Conservation (phyloP, 2,888 invertebrate species). For the Odontocerum albicorne region DNA sequence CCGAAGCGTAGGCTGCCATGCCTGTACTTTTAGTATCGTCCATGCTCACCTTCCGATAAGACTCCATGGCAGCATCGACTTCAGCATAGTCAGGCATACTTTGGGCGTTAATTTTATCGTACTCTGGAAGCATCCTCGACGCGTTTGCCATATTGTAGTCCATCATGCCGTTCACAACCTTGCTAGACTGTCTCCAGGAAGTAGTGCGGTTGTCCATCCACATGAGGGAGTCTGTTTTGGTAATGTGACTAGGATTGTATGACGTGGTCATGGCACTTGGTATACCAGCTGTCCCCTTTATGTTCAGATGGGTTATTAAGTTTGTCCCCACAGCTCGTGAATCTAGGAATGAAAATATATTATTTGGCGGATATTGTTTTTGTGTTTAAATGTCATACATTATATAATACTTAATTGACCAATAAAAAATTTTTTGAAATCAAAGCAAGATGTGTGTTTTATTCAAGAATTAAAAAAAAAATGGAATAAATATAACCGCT, state of each 20-base stretch:
- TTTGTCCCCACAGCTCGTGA: slow-evolving; percentile 47
- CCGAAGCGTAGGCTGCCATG: slow-evolving; percentile 80
- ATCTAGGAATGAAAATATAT: slow-evolving; percentile 18
- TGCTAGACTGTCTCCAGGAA: slow-evolving; percentile 50
- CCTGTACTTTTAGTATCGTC: slow-evolving; percentile 57
- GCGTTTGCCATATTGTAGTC: slow-evolving; percentile 29
- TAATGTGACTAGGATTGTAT: slow-evolving; percentile 52
- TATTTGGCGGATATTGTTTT: not conserved
- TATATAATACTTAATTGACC: too few relatives aligned
- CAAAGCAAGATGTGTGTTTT: too few relatives aligned
- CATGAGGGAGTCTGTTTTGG: slow-evolving; percentile 57
- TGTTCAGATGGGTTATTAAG: slow-evolving; percentile 64
- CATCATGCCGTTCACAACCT: slow-evolving; percentile 18
- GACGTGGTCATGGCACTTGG: slow-evolving; percentile 58
- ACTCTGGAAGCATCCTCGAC: slow-evolving; percentile 43
- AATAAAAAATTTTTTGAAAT: too few relatives aligned
- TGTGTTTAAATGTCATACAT: too few relatives aligned
- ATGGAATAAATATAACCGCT: too few relatives aligned
- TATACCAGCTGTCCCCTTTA: slow-evolving; percentile 60
- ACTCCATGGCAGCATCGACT: slow-evolving; percentile 60
- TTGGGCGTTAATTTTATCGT: slow-evolving; percentile 50
- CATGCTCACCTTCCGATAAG: slow-evolving; percentile 55
- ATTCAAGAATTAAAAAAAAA: too few relatives aligned
- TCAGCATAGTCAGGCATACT: slow-evolving; percentile 68
- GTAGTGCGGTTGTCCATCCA: slow-evolving; percentile 62